A percentile compares a stretch with the other conserved stretches of the same genome.
Conservation (phyloP, 2,797 vertebrate species). For the Danio kyathit region DNA sequence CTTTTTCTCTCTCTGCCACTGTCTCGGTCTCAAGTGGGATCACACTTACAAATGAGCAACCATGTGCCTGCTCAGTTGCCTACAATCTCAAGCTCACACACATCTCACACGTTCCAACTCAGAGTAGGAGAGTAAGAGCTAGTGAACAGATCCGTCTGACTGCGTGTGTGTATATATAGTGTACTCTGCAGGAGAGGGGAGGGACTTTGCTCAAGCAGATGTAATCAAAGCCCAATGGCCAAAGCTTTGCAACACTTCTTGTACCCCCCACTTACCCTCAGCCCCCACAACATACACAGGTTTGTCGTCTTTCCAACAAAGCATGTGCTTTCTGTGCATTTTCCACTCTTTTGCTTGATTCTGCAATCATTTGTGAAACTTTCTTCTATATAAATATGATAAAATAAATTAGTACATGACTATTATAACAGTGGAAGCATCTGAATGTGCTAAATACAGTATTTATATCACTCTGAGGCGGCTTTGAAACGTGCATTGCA, state of each 20-base stretch:
- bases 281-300: neutral
- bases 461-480: neutral
- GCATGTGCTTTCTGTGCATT: constrained; percentile 30
- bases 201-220: constrained; percentile 73
- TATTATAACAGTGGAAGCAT: neutral
- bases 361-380: constrained; percentile 11
- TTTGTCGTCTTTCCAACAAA: constrained; percentile 36
- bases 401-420: neutral
- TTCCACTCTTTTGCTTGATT: neutral
- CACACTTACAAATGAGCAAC: constrained; percentile 58
- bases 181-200: constrained; percentile 71
- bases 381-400: neutral
- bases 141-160: constrained; percentile 62
- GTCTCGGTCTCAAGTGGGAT: constrained; percentile 58
- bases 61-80: constrained; percentile 59
- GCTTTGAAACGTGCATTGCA: neutral
- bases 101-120: constrained; percentile 42
- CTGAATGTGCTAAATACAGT: neutral
- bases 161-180: constrained; percentile 75
- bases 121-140: constrained; percentile 56
- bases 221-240: constrained; percentile 76
- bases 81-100: constrained; percentile 46
- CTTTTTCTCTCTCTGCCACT: constrained; percentile 50
- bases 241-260: constrained; percentile 66
- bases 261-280: constrained; percentile 13